phyloP scores from a whole-genome alignment of 2,113 vertebrate species.

The Jacana jacana region DNA sequence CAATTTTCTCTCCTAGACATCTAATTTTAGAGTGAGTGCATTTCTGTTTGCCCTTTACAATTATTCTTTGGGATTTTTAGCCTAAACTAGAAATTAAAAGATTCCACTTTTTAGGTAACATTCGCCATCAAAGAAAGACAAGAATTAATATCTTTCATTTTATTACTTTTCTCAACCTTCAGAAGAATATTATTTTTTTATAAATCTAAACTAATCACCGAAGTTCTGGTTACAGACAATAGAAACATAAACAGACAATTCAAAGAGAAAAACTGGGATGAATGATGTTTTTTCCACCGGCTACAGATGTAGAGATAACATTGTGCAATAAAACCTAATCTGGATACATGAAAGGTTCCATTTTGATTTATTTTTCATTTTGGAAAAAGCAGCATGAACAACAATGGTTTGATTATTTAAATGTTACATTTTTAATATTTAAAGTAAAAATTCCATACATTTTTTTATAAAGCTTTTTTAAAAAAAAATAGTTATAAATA shows the following conservation, averaged over 20 bases:
- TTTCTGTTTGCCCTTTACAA: not conserved
- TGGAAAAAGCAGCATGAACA: not conserved
- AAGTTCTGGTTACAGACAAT: not conserved
- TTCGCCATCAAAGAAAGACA: not conserved
- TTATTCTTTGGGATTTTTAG: not conserved
- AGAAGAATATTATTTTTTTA: not conserved
- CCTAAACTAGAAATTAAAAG: not conserved
- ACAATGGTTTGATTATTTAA: not conserved
- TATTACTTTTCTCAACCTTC: not conserved
- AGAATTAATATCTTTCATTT: not conserved
- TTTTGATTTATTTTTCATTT: not conserved
- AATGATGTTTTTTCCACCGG: not conserved
- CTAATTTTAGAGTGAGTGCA: not conserved
- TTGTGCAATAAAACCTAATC: not conserved
- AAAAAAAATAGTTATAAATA: not conserved
- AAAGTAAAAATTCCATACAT: not conserved
- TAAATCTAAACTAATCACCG: not conserved
- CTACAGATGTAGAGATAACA: not conserved
- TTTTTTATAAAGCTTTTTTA: not conserved
- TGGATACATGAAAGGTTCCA: not conserved
- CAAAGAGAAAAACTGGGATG: not conserved
- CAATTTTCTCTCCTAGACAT: not conserved
- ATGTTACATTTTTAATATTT: not conserved
- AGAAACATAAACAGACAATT: not conserved
- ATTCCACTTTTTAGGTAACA: not conserved